Evolutionary conservation across 1,140 invertebrate genomes (phyloP).

Genomic region (Vollenhovia emeryi): DNA sequence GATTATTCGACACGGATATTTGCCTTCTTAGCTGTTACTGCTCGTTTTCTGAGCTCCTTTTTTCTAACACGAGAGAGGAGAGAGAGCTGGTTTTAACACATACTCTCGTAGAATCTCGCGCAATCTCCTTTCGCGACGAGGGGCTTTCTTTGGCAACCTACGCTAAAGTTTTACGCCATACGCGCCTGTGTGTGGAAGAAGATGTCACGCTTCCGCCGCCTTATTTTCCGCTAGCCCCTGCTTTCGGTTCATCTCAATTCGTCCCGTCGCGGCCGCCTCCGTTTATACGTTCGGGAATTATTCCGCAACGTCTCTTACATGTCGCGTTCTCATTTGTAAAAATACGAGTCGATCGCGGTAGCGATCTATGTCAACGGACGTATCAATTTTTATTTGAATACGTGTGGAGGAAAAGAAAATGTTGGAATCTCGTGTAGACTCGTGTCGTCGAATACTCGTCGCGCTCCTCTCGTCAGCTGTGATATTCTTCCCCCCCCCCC

Average conservation of each 20-base stretch:
- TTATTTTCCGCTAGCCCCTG: slow-evolving; percentile 46
- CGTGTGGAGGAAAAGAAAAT: too few relatives aligned
- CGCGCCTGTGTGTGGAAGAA: background rate
- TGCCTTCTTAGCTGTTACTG: background rate
- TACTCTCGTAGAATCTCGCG: background rate
- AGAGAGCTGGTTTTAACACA: background rate
- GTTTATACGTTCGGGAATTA: slow-evolving; percentile 4
- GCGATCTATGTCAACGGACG: background rate
- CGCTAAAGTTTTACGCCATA: slow-evolving; percentile 48
- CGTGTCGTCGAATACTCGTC: background rate
- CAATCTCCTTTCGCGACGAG: background rate
- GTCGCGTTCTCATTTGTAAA: background rate
- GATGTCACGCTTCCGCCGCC: slow-evolving; percentile 36
- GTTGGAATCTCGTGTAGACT: background rate
- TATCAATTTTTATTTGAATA: slow-evolving; percentile 10
- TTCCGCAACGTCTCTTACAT: background rate
- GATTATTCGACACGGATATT: slow-evolving; percentile 58
- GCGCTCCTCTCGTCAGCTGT: background rate
- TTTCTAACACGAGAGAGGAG: slow-evolving; percentile 2
- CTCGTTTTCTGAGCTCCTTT: background rate
- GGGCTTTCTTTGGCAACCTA: slow-evolving; percentile 29
- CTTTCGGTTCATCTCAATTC: slow-evolving; percentile 16
- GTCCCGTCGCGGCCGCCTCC: background rate
- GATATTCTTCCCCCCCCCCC: background rate
- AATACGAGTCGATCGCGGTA: background rate